Base-by-base conservation (phyloP, 2,888 invertebrate species). In the Amphipoea oculea region DNA sequence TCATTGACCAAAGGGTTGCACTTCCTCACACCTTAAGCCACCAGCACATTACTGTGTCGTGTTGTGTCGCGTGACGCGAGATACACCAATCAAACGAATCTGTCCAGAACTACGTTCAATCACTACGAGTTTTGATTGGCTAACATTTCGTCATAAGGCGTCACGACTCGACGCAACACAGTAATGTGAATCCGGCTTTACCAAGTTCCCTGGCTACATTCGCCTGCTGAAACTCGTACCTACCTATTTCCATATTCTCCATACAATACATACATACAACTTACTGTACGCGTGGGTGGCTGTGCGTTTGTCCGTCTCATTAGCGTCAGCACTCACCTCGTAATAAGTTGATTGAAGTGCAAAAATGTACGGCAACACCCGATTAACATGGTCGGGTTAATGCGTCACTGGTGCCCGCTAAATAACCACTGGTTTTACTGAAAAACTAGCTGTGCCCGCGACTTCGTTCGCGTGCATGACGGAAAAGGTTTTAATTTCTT, bases 291-390 rank as follows among this genome's bases (percentile, higher is more conserved):
- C 86, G 86, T 88, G 90, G 85, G 85, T 75, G 83, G 76, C 73
- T 70, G 82, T 83, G 51, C 74, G 89, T 91, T 89, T 91, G 88
- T 84, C 70, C 79, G 68, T 76, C 71, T 89, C 82, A 94, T 95
- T 96, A 96, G 89, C 95, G 86, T 88, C 89, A 86, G 88, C 93
- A 89, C 91, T 89, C 91, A 88, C 88, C 90, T 91, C 94, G 92
- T 96, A 96, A 96, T 95, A 93, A 94, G 95, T 95, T 96, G 95
- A 96, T 96, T 96, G 96, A 96, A 92, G 96, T 96, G 96, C 96
- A 95, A 96, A 96, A 96, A 96, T 87, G 90, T 87, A 87, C 84
- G 84, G 90, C 90, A 90, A 91, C 90, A 88, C 89, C 90, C 92
- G 88, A 86, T 94, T 95, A 95, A 91, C 95, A 92, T 92, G 86